These are phyloP conservation scores for Eira barbara DNA, from an alignment of 2,113 vertebrate species.

Conservation along the genomic window DNA sequence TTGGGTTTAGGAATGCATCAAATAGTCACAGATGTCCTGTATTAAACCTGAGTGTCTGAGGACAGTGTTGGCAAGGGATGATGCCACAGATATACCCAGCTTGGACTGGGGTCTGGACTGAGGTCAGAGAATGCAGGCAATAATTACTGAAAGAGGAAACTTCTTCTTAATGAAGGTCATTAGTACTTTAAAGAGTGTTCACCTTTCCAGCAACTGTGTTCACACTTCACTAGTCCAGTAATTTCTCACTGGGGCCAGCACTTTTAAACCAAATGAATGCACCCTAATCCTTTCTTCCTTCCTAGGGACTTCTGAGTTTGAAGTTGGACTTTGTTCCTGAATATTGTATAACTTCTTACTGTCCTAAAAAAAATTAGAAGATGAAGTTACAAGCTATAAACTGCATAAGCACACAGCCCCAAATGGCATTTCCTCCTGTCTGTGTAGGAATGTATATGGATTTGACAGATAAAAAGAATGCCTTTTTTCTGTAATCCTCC, in stretches of 20 bases:
- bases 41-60: not conserved
- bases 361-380: not conserved
- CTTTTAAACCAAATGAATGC: not conserved
- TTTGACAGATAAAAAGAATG: slow-evolving; percentile 15
- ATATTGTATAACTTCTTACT: not conserved
- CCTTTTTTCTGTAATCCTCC: slow-evolving; percentile 23
- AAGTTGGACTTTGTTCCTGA: not conserved
- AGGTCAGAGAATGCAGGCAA: not conserved
- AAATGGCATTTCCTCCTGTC: not conserved
- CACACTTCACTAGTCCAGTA: not conserved
- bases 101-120: fast-evolving
- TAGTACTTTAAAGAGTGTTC: not conserved
- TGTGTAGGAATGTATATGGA: not conserved
- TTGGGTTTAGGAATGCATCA: not conserved
- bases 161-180: not conserved
- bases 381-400: not conserved
- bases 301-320: not conserved
- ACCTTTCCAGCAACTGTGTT: not conserved
- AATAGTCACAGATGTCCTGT: not conserved
- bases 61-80: not conserved
- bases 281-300: slow-evolving; percentile 34
- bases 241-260: not conserved
- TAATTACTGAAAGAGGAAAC: not conserved
- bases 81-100: not conserved
- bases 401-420: not conserved